A percentile compares a stretch with the other conserved stretches of the same genome.
phyloP scores from a whole-genome alignment of 2,113 vertebrate genomes.

The Calyptomena viridis region DNA sequence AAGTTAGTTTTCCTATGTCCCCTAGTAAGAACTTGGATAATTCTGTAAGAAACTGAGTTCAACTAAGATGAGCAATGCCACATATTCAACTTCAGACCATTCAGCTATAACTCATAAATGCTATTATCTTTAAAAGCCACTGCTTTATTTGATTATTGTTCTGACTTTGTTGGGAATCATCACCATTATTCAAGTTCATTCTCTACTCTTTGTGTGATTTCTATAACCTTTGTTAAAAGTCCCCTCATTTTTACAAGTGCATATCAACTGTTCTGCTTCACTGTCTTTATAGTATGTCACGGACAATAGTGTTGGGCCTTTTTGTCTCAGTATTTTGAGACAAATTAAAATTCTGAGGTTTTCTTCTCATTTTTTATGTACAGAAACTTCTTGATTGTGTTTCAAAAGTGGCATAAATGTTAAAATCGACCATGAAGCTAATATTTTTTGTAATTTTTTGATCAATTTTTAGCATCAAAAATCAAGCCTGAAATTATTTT shows the following conservation, averaged over 20 bases:
- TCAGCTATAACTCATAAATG: background rate
- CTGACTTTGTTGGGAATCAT: background rate
- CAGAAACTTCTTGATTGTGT: background rate
- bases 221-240: background rate
- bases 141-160: background rate
- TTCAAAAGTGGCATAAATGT: background rate
- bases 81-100: background rate
- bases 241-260: background rate
- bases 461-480: background rate
- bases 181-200: background rate
- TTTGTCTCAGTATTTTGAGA: constrained; percentile 24
- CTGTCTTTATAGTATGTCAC: too few species aligned
- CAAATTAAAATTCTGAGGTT: background rate
- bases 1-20: background rate
- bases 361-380: background rate
- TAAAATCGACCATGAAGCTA: background rate
- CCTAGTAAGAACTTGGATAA: background rate
- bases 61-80: background rate
- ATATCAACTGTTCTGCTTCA: background rate
- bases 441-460: background rate
- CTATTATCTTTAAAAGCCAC: constrained; percentile 4
- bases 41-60: background rate
- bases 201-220: background rate
- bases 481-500: background rate
- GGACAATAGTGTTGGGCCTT: background rate